Evolutionary conservation across 2,888 invertebrate genomes (phyloP), one percentile per base, ranked within the genome.

Genomic region (Sussaba pulchella): DNA sequence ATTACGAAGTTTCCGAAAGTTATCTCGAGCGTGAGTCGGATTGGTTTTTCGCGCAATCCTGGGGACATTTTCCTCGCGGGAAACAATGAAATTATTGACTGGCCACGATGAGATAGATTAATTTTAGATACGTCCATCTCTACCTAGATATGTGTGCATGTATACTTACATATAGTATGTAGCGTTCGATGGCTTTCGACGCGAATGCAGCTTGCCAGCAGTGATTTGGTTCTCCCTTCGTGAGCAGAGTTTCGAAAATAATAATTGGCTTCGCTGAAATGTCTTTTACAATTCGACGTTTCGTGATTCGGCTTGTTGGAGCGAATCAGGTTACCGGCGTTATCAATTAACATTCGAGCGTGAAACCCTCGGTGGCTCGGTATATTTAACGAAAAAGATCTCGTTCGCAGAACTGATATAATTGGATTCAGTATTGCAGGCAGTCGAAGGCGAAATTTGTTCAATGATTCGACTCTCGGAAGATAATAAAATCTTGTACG

Each of bases 221-320:
- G 9, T 5, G 59, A 36, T 9, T 50, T 21, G 36, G 19, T 19
- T 17, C 57, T 1, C 17, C 19, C 8, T 1, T 17, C 47, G 73
- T 70, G 69, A 78, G 70, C 36, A 70, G 74, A 79, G 69, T 79
- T 79, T 67, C 26, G 36, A 47, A 70, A 64, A 79, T 74, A 74
- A 74, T 74, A 69, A 74, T 74, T 50, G 54, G 47, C 57, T 64
- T 79, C 78, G 74, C 74, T 79, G 74, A 74, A 74, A 79, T 63
- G 74, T 78, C 64, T 64, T 76, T 76, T 63, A 61, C 63, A 61
- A 47, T 54, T 14, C 64, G 54, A 64, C 31, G 43, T 19, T 70
- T 64, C 54, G 54, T 54, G 61, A 54, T 73, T 73, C 66, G 54
- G 64, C 21, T 45, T 47, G 54, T 36, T 12, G 45, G 43, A 57